phyloP scores from a whole-genome alignment of 2,797 vertebrate species.

The Centroberyx gerrardi region DNA sequence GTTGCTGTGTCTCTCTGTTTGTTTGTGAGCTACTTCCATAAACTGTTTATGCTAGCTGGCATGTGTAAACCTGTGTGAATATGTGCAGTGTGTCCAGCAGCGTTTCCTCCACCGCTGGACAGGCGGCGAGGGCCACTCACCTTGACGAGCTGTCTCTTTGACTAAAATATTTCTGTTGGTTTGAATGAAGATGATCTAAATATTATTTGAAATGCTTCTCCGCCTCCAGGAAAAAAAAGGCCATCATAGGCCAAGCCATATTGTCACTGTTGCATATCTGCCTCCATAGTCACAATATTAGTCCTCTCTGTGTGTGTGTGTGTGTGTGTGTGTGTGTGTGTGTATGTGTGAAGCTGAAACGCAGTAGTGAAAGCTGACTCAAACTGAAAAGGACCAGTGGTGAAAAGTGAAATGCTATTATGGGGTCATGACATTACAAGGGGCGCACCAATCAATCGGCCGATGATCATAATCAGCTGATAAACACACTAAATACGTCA shows the following conservation, averaged over 20 bases:
- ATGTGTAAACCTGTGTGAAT: conserved; percentile 44
- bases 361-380: conserved; percentile 73
- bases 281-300: conserved; percentile 30
- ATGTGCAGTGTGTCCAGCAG: too few species aligned
- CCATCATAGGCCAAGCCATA: conserved; percentile 5
- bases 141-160: too few species aligned
- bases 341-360: conserved; percentile 34
- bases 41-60: conserved; percentile 36
- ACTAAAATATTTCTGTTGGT: neutral
- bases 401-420: conserved; percentile 50
- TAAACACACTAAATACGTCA: too few species aligned
- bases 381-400: conserved; percentile 54
- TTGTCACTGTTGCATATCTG: conserved; percentile 21
- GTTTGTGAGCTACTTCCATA: conserved; percentile 45
- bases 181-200: neutral
- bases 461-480: conserved; percentile 16
- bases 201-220: neutral
- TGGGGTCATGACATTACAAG: conserved; percentile 27
- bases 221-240: neutral
- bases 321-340: conserved; percentile 5
- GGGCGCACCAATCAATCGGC: neutral
- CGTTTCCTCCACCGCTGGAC: neutral
- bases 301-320: conserved; percentile 2
- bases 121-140: too few species aligned
- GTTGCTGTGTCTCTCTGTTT: conserved; percentile 42